Conservation (phyloP, 2,113 vertebrate species). For the Conger conger region DNA sequence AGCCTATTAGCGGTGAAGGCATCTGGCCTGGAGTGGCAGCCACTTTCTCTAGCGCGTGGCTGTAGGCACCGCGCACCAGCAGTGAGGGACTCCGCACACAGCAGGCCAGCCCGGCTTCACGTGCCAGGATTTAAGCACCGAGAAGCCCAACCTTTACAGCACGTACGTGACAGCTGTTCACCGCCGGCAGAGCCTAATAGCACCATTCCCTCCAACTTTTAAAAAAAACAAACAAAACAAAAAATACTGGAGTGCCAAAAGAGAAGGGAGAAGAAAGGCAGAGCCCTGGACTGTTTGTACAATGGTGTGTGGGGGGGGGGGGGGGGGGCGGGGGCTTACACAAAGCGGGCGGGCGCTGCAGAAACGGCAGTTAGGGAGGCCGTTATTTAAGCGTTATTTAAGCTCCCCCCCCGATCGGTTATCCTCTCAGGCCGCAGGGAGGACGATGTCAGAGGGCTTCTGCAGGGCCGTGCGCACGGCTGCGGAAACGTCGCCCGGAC, state of each 20-base stretch:
- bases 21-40: background rate
- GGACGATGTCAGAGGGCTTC: background rate
- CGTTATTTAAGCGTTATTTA: background rate
- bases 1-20: background rate
- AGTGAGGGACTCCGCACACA: background rate
- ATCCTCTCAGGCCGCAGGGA: background rate
- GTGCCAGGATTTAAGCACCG: background rate
- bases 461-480: background rate
- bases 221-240: background rate
- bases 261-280: background rate
- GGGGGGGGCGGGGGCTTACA: background rate
- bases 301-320: background rate
- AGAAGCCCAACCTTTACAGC: conserved; percentile 11
- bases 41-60: background rate
- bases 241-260: background rate
- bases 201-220: background rate
- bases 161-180: background rate
- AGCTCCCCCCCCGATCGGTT: background rate
- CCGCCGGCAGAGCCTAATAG: conserved; percentile 2
- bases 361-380: background rate
- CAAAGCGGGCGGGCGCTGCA: background rate
- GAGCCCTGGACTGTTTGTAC: background rate
- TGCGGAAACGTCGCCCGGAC: background rate
- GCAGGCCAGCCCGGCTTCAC: background rate
- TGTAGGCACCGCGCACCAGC: background rate